Conservation (phyloP, 92 coral and sea anemone species). For the Palythoa heliodiscus region DNA sequence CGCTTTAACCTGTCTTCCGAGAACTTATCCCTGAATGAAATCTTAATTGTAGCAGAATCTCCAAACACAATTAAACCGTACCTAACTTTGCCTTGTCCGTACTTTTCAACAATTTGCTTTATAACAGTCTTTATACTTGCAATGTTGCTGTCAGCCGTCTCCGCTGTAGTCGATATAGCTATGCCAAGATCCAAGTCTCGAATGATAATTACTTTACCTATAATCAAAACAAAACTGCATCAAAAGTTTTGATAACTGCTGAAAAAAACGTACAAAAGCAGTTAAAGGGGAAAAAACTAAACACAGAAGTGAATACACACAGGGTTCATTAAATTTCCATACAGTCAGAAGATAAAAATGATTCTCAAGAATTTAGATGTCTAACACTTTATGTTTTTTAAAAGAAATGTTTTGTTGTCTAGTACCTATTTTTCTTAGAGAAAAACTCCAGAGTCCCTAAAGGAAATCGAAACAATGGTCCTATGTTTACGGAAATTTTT, state of each 20-base stretch:
- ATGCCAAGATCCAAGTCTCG: slow-evolving; percentile 46
- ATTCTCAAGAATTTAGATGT: too few relatives aligned
- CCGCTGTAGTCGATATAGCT: slow-evolving; percentile 50
- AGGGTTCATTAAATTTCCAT: too few relatives aligned
- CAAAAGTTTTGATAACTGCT: too few relatives aligned
- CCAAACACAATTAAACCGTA: slow-evolving; percentile 53
- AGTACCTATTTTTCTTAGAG: too few relatives aligned
- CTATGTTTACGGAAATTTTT: too few relatives aligned
- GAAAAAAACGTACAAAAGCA: too few relatives aligned
- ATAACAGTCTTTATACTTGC: slow-evolving; percentile 33
- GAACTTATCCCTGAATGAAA: slow-evolving; percentile 37
- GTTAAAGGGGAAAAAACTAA: neutral
- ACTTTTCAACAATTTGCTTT: slow-evolving; percentile 39
- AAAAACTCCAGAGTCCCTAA: too few relatives aligned
- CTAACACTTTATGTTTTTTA: too few relatives aligned
- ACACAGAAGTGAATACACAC: neutral
- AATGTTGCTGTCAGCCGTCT: slow-evolving; percentile 32
- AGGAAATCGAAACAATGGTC: too few relatives aligned
- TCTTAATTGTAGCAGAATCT: slow-evolving; percentile 39
- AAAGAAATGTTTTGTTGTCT: too few relatives aligned
- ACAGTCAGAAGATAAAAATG: too few relatives aligned
- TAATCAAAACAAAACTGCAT: neutral
- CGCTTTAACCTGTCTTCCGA: neutral
- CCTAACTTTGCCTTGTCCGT: slow-evolving; percentile 33
- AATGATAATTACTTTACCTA: slow-evolving; percentile 39